Evolutionary conservation across 1,140 invertebrate species (phyloP), one percentile per base, ranked within the genome.

Genomic region (Triops cancriformis): DNA sequence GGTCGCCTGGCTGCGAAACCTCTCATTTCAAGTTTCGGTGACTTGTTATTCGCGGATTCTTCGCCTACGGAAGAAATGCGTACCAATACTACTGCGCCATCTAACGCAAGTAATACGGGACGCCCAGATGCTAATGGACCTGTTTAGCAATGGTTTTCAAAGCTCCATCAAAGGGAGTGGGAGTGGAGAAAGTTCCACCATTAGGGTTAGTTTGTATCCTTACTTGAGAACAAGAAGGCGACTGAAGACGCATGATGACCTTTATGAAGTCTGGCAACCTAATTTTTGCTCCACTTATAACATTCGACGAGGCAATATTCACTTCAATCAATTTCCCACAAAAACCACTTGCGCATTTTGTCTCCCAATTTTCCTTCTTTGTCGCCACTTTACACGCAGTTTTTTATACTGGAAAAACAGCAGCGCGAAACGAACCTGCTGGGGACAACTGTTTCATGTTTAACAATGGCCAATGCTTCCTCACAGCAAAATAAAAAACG

Each of bases 11-110:
- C 75, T 37, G 73, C 77, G 23, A 77, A 72, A 72, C 43, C 37
- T 73, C 64, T 73, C 76, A 77, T 73, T 77, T 73, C 72, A 27
- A 73, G 73, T 73, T 78, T 81, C 12, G 82, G 83, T 43, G 82
- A 83, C 72, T 76, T 81, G 31, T 85, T 86, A 5, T 85, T 86
- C 81, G 85, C 85, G 74, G 86, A 87, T 81, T 83, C 83, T 79
- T 87, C 87, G 14, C 86, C 87, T 18, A 87, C 86, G 7, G 87
- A 89, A 82, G 87, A 88, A 81, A 87, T 87, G 14, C 84, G 84
- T 72, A 78, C 82, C 87, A 76, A 82, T 87, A 76, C 80, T 83
- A 42, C 82, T 82, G 80, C 80, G 80, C 18, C n/a, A 4, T 18
- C 27, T 76, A n/a, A 6, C 43, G 45, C 75, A 72, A 76, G 45